Conservation (phyloP, 2,797 vertebrate genomes). For the Lemur catta region DNA sequence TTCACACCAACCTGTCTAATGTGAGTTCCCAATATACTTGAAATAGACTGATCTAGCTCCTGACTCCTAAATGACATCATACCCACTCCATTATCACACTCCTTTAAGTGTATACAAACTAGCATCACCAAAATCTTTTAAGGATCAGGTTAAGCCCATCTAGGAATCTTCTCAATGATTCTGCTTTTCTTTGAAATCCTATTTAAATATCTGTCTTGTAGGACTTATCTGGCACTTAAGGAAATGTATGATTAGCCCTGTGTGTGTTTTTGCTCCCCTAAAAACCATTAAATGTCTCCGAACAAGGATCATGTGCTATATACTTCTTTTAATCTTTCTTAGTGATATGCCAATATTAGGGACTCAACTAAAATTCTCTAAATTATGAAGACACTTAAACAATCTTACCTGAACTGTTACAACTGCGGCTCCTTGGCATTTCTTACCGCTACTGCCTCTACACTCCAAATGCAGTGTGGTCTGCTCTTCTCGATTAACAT, state of each 20-base stretch:
- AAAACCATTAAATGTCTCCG: not conserved
- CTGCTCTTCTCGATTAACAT: constrained; percentile 94
- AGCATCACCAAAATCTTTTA: not conserved
- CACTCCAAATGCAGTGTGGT: constrained; percentile 92
- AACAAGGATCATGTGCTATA: not conserved
- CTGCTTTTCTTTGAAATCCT: constrained; percentile 2
- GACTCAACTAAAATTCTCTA: not conserved
- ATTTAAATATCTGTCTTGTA: not conserved
- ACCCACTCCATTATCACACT: not conserved
- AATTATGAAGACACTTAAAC: not conserved
- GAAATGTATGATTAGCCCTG: not conserved
- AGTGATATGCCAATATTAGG: not conserved
- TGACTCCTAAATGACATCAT: not conserved
- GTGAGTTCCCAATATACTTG: not conserved
- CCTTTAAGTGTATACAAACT: not conserved
- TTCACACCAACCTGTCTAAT: not conserved
- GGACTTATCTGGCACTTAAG: not conserved
- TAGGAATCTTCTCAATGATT: constrained; percentile 1
- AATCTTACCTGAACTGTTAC: constrained; percentile 90
- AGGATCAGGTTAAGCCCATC: not conserved
- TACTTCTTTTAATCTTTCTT: not conserved
- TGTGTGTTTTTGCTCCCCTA: not conserved
- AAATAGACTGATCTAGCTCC: not conserved
- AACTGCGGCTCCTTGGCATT: constrained; percentile 93
- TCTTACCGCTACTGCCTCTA: constrained; percentile 90